Base-by-base conservation (phyloP, 2,113 vertebrate genomes). In the Melanerpes aurifrons region DNA sequence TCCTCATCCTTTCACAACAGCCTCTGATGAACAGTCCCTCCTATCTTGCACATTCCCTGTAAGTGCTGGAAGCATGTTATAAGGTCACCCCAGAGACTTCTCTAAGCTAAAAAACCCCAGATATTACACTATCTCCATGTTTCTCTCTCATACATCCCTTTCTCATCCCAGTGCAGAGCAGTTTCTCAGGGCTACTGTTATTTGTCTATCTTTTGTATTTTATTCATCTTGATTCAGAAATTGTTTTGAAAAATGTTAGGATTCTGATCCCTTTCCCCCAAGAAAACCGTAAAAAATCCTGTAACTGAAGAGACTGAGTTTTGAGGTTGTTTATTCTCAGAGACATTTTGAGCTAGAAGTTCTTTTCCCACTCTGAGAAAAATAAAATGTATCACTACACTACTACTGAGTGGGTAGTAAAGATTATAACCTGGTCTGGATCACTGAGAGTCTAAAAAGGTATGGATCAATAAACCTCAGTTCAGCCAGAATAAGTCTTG, bases 401-500 rank as follows among this genome's bases (percentile, higher is more conserved):
- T 83, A 4, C 20, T 1, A 0, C 14, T 69, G 54, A 53, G 10
- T 4, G 1, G 4, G 7, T 61, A 31, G 20, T 24, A 59, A 7
- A 47, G 61, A 37, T 31, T 58, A 57, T 35, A 83, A 54, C 10
- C 3, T 66, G 69, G 32, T 3, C 5, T 32, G 11, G 4, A 48
- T 82, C 11, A 75, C 20, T 8, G 14, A 68, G 6, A 35, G 7
- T 45, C 32, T 79, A 40, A 12, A 82, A 71, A 37, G 7, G 37
- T 11, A 76, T 53, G 22, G 6, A 15, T 57, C 3, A 86, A 14
- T 86, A 79, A 66, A 31, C 6, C 25, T 81, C n/a, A 48, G 3
- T 70, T 81, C n/a, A 53, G 20, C 5, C 14, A 32, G 21, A 68
- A 62, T 4, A 70, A 62, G 4, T 61, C 48, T 59, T 64, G 15